Evolutionary conservation across 2,888 invertebrate genomes (phyloP).

Genomic region (Sabatieria punctata): DNA sequence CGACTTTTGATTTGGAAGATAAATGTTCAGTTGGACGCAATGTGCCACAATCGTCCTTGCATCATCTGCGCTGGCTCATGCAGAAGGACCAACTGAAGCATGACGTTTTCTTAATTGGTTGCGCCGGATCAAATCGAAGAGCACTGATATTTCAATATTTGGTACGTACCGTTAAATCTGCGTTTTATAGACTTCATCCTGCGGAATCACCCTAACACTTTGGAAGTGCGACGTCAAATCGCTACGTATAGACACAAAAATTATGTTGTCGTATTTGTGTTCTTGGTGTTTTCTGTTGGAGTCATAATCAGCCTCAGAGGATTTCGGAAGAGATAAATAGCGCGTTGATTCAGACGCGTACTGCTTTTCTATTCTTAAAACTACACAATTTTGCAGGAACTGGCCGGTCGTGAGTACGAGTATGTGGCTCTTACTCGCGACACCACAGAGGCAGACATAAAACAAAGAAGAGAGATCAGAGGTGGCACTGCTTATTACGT

Average conservation of each 20-base stretch:
- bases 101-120: slow-evolving; percentile 82
- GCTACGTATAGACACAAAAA: too few species aligned
- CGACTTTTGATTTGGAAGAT: background rate
- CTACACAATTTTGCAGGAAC: slow-evolving; percentile 41
- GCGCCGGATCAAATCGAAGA: slow-evolving; percentile 65
- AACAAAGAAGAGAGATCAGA: slow-evolving; percentile 78
- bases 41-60: slow-evolving; percentile 49
- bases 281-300: too few species aligned
- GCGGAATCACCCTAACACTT: too few species aligned
- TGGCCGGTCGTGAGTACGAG: slow-evolving; percentile 73
- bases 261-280: too few species aligned
- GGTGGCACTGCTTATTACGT: slow-evolving; percentile 72
- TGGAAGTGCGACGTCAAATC: too few species aligned
- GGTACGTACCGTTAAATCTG: slow-evolving; percentile 41
- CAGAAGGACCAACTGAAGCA: slow-evolving; percentile 81
- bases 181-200: too few species aligned
- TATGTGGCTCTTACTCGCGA: slow-evolving; percentile 83
- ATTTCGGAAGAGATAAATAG: too few species aligned
- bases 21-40: slow-evolving; percentile 8
- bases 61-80: slow-evolving; percentile 82
- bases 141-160: slow-evolving; percentile 64
- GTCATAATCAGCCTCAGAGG: too few species aligned
- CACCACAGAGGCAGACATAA: slow-evolving; percentile 88
- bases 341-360: background rate
- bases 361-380: too few species aligned